Base-by-base conservation (phyloP, 2,113 vertebrate genomes). In the Patagioenas fasciata region DNA sequence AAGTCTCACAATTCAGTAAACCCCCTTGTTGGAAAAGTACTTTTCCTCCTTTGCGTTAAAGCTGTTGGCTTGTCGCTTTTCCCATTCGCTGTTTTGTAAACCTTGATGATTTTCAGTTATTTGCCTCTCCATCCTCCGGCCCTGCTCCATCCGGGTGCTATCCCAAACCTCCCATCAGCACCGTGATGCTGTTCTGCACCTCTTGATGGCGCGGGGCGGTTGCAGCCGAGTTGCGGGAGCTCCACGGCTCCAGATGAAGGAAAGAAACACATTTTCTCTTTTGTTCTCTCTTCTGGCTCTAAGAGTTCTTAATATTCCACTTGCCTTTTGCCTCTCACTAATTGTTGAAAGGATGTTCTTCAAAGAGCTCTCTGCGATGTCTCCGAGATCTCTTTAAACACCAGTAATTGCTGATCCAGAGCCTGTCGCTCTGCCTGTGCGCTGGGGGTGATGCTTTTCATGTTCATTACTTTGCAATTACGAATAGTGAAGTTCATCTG, bases 131-230 rank as follows among this genome's bases (percentile, higher is more conserved):
- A 23, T 16, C 60, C 19, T 18, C 47, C 15, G 66, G n/a, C 31
- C 79, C 51, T 16, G 23, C 15, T 25, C 80, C 3, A 2, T 6
- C 2, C 31, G 18, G 77, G 61, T 23, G 12, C 20, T 26, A 6
- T 12, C 74, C 85, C 70, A 64, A 51, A 42, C 32, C 28, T 47
- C 36, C 70, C 67, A 54, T 40, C 54, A 5, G 4, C 0, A 14
- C 17, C 6, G 32, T 0, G 7, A 7, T 44, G 34, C 38, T 57
- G 72, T 80, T 8, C 86, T 42, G 54, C 42, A 4, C 16, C 26
- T 0, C 12, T 47, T 38, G 13, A 4, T 1, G 16, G 38, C 0
- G 0, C 5, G 32, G 74, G 65, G 75, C 79, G 1, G 0, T 7
- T 5, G 32, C 72, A 66, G 66, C 32, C 0, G 3, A 79, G 80